Evolutionary conservation across 2,888 invertebrate species (phyloP), one percentile per base, ranked within the genome.

Genomic region (Drosophila demipolita): DNA sequence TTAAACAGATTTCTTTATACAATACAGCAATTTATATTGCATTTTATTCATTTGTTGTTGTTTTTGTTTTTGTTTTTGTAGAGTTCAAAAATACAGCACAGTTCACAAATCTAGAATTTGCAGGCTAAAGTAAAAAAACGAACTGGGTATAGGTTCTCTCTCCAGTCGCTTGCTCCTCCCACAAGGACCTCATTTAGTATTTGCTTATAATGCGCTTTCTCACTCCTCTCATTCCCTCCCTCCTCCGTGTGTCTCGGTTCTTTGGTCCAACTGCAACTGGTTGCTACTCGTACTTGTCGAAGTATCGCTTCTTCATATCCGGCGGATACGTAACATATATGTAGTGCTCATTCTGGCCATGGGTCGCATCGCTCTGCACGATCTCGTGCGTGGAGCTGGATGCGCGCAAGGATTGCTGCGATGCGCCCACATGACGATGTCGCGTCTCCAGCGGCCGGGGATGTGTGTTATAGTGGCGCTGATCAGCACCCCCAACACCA

Each of bases 311-410:
- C 93, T 97, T 97, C 75, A 97, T 94, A 93, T 97, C 97, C 45
- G 97, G 97, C 82, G 97, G 97, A 94, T 97, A 97, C 62, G 97
- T 96, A 83, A 97, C 97, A 93, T 97, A 97, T 91, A 97, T 97
- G 93, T 97, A 97, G 92, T 96, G 96, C 93, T 96, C 96, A 92
- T 96, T 96, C 90, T 95, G 94, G 70, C 95, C 95, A 6, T 57
- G 57, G 64, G 93, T 66, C 70, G 93, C 88, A 87, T 95, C 94
- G 87, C 91, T 91, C 94, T 94, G 89, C 88, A 91, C 89, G 55
- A 91, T 92, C 77, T 93, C 93, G 67, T 94, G 92, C 71, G 91
- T 88, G 36, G 92, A 92, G 75, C 92, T 87, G 62, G 92, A 92
- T 73, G 86, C 90, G 58, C 93, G 91, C 78, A 92, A 74, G 40